Percentiles rank a stretch among this genome's conserved stretches.
Conservation (phyloP, 2,797 vertebrate species). For the Ambastaia sidthimunki region DNA sequence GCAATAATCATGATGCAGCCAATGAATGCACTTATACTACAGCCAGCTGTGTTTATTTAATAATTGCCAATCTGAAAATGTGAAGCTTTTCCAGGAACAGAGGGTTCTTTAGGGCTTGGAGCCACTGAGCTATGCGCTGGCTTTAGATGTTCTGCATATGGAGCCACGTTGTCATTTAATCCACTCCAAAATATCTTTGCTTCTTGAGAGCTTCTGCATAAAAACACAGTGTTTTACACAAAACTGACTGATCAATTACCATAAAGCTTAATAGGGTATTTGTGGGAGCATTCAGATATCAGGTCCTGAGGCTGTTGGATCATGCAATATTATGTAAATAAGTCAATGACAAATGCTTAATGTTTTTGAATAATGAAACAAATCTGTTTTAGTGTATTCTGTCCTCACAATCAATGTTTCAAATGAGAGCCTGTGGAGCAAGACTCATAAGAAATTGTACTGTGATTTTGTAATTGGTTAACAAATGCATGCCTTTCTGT, state of each 20-base stretch:
- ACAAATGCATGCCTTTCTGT: slow-evolving; percentile 14
- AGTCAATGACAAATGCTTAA: not conserved
- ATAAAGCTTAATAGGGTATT: not conserved
- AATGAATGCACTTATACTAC: slow-evolving; percentile 71
- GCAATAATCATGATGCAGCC: slow-evolving; percentile 75
- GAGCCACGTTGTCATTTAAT: slow-evolving; percentile 13
- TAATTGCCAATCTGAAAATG: slow-evolving; percentile 60
- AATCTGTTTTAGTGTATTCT: slow-evolving; percentile 3
- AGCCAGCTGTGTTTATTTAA: slow-evolving; percentile 77
- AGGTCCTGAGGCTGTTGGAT: not conserved
- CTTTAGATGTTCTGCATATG: slow-evolving; percentile 11
- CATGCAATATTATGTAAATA: not conserved
- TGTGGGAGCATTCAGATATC: not conserved
- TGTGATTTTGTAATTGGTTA: slow-evolving; percentile 30
- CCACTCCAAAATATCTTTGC: not conserved
- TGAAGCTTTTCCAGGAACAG: slow-evolving; percentile 45
- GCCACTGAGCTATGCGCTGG: slow-evolving; percentile 9
- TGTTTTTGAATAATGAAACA: not conserved
- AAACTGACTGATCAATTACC: not conserved
- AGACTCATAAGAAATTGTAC: slow-evolving; percentile 10
- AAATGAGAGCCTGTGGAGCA: slow-evolving; percentile 13
- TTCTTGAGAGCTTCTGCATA: not conserved
- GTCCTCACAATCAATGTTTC: not conserved
- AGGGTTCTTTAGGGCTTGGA: slow-evolving; percentile 43
- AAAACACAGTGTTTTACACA: not conserved